phyloP scores from a whole-genome alignment of 2,797 vertebrate species.

The Schizopygopsis malacanthus region DNA sequence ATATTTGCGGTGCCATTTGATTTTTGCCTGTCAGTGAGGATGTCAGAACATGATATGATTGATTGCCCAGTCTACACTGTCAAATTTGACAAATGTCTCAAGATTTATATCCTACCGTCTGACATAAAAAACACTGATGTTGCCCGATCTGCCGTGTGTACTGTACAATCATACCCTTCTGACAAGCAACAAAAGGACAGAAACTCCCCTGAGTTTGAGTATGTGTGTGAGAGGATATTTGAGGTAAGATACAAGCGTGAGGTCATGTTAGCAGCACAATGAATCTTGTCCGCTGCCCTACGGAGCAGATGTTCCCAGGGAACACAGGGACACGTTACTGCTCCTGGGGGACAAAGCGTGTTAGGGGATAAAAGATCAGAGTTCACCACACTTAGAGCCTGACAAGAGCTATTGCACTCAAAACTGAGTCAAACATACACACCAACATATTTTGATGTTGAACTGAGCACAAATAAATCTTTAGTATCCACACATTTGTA shows the following conservation, averaged over 20 bases:
- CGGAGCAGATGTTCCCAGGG: conserved; percentile 41
- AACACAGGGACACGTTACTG: conserved; percentile 27
- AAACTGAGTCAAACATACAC: neutral
- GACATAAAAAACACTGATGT: conserved; percentile 4
- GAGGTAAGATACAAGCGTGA: conserved; percentile 8
- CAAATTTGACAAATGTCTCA: conserved; percentile 23
- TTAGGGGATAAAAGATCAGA: conserved; percentile 35
- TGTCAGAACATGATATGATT: neutral
- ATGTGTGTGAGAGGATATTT: neutral
- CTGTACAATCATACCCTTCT: neutral
- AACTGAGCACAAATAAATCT: neutral
- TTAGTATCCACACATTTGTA: neutral
- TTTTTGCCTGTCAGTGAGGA: neutral
- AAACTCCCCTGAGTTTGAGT: neutral
- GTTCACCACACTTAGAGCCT: conserved; percentile 22
- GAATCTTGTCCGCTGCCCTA: neutral
- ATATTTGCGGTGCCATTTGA: neutral
- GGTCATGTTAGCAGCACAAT: neutral
- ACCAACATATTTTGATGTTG: neutral
- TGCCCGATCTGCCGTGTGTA: neutral
- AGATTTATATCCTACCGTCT: neutral
- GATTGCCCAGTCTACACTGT: conserved; percentile 14
- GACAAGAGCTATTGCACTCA: conserved; percentile 39
- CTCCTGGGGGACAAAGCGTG: conserved; percentile 12
- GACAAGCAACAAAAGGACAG: conserved; percentile 10